Percentiles rank a stretch among this genome's conserved stretches.
phyloP scores from a whole-genome alignment of 2,113 vertebrate genomes.

The Panurus biarmicus region DNA sequence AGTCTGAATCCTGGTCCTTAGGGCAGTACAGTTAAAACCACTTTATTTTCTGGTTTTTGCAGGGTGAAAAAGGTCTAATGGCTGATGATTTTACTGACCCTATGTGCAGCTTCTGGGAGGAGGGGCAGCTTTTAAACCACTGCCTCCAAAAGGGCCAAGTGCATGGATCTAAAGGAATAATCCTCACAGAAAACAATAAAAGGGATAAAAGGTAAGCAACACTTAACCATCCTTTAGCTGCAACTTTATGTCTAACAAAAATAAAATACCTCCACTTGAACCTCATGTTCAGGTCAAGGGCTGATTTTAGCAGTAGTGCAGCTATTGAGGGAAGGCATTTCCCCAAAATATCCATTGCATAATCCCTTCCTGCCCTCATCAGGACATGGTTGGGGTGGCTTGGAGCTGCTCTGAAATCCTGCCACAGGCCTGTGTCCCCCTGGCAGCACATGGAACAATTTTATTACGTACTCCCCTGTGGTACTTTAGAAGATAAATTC shows the following conservation, averaged over 20 bases:
- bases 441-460: background rate
- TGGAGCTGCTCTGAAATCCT: background rate
- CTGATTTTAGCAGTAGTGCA: background rate
- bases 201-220: background rate
- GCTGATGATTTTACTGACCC: background rate
- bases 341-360: background rate
- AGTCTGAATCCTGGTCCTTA: background rate
- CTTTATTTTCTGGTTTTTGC: background rate
- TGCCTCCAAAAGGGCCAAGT: background rate
- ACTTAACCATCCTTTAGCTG: fast-evolving
- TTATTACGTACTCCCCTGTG: background rate
- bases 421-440: no score
- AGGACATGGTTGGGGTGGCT: background rate
- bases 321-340: background rate
- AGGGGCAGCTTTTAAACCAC: background rate
- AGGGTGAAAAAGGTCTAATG: background rate
- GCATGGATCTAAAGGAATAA: background rate
- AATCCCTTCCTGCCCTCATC: background rate
- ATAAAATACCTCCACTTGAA: background rate
- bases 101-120: background rate
- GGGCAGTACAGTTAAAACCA: background rate
- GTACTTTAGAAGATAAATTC: background rate
- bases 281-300: background rate
- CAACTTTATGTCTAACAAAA: background rate
- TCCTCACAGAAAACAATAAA: background rate